Evolutionary conservation across 2,113 vertebrate genomes (phyloP).

Genomic region (Andinoacara biseriatus): DNA sequence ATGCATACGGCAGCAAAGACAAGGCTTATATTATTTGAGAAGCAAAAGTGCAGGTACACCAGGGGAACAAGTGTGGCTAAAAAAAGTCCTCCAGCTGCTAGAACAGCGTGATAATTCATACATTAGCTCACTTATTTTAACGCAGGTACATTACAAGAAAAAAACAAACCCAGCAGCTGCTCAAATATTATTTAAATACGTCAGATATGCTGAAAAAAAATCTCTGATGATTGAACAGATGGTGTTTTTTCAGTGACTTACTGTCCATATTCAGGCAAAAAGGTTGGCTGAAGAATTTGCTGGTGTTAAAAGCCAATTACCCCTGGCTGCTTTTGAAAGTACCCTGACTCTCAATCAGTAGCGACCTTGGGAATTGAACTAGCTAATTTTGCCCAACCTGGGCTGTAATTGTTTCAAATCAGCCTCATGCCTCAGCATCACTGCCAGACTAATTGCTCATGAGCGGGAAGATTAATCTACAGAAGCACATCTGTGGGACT

Average conservation of each 20-base stretch:
- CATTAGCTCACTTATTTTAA: slow-evolving; percentile 32
- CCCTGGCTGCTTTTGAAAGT: slow-evolving; percentile 47
- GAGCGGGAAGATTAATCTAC: slow-evolving; percentile 79
- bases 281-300: slow-evolving; percentile 40
- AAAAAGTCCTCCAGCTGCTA: slow-evolving; percentile 47
- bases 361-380: slow-evolving; percentile 54
- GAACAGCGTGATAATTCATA: slow-evolving; percentile 21
- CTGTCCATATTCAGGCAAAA: neutral
- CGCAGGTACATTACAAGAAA: neutral
- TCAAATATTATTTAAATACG: slow-evolving; percentile 20
- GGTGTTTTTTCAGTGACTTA: neutral
- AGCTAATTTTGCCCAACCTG: slow-evolving; percentile 73
- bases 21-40: slow-evolving; percentile 19
- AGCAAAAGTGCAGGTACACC: slow-evolving; percentile 23
- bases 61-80: neutral
- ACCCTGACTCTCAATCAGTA: slow-evolving; percentile 61
- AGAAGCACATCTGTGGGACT: slow-evolving; percentile 78
- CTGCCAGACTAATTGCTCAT: slow-evolving; percentile 71
- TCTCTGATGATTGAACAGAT: neutral
- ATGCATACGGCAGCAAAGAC: slow-evolving; percentile 8
- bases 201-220: neutral
- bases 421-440: slow-evolving; percentile 71
- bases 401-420: slow-evolving; percentile 81
- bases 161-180: neutral
- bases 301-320: slow-evolving; percentile 59